Base-by-base conservation (phyloP, 2,113 vertebrate species). In the Microtus pennsylvanicus region DNA sequence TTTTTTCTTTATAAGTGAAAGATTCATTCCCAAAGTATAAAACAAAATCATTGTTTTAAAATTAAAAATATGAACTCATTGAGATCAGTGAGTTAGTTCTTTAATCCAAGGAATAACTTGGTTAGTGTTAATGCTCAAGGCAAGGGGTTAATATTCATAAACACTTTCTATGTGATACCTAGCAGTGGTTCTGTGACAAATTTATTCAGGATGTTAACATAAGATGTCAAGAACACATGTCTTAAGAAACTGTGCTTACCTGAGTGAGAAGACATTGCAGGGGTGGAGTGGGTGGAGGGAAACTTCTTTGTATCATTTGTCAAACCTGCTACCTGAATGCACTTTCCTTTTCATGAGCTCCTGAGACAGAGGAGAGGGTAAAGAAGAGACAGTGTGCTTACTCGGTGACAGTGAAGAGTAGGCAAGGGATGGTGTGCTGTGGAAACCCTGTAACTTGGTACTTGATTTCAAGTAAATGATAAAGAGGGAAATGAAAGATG, bases 71-170 rank as follows among this genome's bases (percentile, higher is more conserved):
- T 89, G 81, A 90, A 90, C 38, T 93, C 28, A 30, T 69, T 74
- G 45, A 91, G 92, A 70, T 0, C 42, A 76, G 1, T 14, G 89
- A 9, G 5, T 85, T 94, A 35, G 89, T 90, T 95, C 65, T 90
- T 94, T 85, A 90, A 82, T 33, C 21, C 26, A 72, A 72, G 17
- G 91, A 94, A 88, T 76, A 38, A 67, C 50, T 96, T 85, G 50
- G 61, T 47, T 90, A 42, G 69, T 67, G 45, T 82, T 87, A 87
- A 47, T 93, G 75, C 0, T 16, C 5, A 77, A 96, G 8, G 3
- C 17, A 55, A 63, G 22, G 11, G 6, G 10, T 89, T 50, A 47
- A 61, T 94, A 28, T 83, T 96, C 94, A 88, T 76, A 67, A 89
- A 75, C 3, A 55, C 3, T 2, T 24, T 86, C 12, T 67, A 7